Conservation (phyloP, 1,140 invertebrate genomes). For the Apis cerana region DNA sequence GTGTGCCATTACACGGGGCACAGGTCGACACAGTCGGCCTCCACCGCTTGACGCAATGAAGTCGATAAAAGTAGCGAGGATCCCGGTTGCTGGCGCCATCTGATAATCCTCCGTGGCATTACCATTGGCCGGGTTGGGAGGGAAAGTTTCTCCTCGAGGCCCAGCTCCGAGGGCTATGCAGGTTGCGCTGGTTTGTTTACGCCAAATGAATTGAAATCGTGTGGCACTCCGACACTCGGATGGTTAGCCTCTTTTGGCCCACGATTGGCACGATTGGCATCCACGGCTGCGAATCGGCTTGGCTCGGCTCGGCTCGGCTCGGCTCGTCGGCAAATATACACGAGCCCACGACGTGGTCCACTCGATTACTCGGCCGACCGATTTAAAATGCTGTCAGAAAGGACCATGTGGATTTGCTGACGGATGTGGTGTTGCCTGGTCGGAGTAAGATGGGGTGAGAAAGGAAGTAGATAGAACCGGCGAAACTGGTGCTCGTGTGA, state of each 20-base stretch:
- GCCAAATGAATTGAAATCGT: background rate
- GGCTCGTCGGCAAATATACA: background rate
- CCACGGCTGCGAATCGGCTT: background rate
- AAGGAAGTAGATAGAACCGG: slow-evolving; percentile 30
- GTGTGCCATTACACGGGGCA: too few relatives aligned
- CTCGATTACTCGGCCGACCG: background rate
- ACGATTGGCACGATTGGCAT: slow-evolving; percentile 1
- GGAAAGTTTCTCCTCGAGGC: background rate
- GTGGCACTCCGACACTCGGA: background rate
- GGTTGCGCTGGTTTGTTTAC: slow-evolving; percentile 37
- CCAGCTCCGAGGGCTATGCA: slow-evolving; percentile 19
- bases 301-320: background rate
- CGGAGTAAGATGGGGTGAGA: slow-evolving; percentile 42
- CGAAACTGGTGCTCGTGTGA: background rate
- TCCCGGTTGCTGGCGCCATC: slow-evolving; percentile 66
- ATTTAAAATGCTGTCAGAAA: slow-evolving; percentile 28
- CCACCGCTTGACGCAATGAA: slow-evolving; percentile 62
- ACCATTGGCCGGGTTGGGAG: background rate
- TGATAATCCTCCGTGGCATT: slow-evolving; percentile 33
- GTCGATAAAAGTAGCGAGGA: slow-evolving; percentile 67
- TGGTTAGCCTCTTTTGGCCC: background rate
- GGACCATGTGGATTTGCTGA: slow-evolving; percentile 42
- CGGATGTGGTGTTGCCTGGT: slow-evolving; percentile 23
- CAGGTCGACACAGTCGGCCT: background rate
- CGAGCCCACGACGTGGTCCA: background rate